phyloP scores from a whole-genome alignment of 2,113 vertebrate species.

The Ptyas mucosa region DNA sequence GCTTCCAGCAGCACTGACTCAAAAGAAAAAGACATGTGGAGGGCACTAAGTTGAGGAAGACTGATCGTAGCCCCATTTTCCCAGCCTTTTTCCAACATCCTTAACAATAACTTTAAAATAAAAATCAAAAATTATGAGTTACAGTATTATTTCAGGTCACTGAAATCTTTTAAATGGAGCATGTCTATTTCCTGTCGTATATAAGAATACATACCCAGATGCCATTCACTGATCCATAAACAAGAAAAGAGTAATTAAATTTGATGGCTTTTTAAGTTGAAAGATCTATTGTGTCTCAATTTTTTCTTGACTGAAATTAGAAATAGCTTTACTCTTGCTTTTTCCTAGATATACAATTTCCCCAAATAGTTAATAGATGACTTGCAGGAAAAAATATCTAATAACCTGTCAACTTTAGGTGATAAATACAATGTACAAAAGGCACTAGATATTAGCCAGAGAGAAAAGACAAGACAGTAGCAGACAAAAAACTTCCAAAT shows the following conservation, averaged over 20 bases:
- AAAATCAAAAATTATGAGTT: not conserved
- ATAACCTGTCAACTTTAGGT: slow-evolving; percentile 1
- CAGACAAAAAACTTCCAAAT: not conserved
- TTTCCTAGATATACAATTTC: not conserved
- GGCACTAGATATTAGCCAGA: not conserved
- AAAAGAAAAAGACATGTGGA: not conserved
- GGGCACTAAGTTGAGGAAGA: not conserved
- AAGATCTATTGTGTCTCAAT: not conserved
- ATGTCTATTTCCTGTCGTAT: not conserved
- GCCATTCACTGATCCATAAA: not conserved
- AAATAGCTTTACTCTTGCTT: slow-evolving; percentile 12
- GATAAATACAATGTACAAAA: not conserved
- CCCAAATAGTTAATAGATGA: not conserved
- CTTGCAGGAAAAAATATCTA: not conserved
- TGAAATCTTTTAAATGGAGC: not conserved
- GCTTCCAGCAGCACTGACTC: not conserved
- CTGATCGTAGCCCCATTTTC: not conserved
- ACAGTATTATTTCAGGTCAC: not conserved
- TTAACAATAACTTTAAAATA: not conserved
- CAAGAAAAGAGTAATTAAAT: not conserved
- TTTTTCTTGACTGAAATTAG: not conserved
- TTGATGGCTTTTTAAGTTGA: not conserved
- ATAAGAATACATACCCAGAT: not conserved
- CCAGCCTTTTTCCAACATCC: not conserved
- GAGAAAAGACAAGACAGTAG: not conserved